These are phyloP conservation scores for Cartodere bifasciata DNA, from an alignment of 2,888 invertebrate genomes.

Conservation along the genomic window DNA sequence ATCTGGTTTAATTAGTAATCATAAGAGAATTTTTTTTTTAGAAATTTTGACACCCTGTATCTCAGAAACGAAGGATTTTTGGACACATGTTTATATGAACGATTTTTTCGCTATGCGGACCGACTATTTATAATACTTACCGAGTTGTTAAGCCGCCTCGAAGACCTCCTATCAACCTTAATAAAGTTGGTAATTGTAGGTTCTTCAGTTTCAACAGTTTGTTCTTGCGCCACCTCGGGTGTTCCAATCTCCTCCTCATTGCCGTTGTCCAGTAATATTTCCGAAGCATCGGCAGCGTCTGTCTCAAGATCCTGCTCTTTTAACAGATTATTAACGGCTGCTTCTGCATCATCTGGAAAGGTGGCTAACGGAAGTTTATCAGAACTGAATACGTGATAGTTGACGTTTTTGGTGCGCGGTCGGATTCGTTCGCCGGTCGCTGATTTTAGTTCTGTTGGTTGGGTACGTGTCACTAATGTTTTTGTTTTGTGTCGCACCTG, in stretches of 20 bases:
- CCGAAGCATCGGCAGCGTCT: constrained; percentile 5
- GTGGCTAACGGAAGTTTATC: constrained; percentile 41
- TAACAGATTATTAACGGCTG: constrained; percentile 27
- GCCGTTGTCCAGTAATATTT: too few relatives aligned
- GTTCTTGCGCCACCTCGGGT: constrained; percentile 27
- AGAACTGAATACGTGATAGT: constrained; percentile 43
- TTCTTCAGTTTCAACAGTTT: constrained; percentile 23
- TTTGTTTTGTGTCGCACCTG: constrained; percentile 43
- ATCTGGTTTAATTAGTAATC: too few relatives aligned
- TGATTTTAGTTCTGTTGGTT: constrained; percentile 37
- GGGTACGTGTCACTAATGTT: constrained; percentile 42
- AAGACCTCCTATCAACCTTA: constrained; percentile 15
- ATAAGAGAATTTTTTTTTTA: too few relatives aligned
- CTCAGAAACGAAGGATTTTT: too few relatives aligned
- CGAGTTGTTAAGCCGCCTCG: too few relatives aligned
- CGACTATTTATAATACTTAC: too few relatives aligned
- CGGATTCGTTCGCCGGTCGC: constrained; percentile 38
- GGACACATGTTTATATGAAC: too few relatives aligned
- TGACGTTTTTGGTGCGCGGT: constrained; percentile 53
- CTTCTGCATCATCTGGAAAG: constrained; percentile 32
- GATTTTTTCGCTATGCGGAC: background rate
- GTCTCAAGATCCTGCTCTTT: constrained; percentile 17
- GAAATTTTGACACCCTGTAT: too few relatives aligned
- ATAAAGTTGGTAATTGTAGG: constrained; percentile 23
- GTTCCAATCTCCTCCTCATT: constrained; percentile 26